A percentile compares a stretch with the other conserved stretches of the same genome.
phyloP scores from a whole-genome alignment of 2,113 vertebrate genomes.

The Morone saxatilis region DNA sequence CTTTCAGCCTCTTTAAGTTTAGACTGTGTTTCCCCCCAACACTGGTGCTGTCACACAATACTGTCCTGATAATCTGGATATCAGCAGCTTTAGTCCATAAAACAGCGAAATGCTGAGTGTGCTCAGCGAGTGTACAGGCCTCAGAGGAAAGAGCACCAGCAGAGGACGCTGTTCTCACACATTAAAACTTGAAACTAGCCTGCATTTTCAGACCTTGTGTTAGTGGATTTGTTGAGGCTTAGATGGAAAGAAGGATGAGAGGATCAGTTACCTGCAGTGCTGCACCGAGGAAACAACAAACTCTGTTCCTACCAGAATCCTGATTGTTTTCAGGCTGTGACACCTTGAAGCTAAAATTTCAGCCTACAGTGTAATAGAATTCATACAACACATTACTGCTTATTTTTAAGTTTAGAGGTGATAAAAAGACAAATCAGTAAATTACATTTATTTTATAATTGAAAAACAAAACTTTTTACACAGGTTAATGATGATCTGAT shows the following conservation, averaged over 20 bases:
- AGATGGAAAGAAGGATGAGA: not conserved
- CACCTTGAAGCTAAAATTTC: not conserved
- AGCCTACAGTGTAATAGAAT: no score
- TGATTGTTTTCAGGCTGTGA: not conserved
- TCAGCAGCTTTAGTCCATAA: not conserved
- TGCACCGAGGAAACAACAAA: not conserved
- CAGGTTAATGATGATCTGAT: no score
- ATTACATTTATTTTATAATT: no score
- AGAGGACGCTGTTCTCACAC: conserved; percentile 18
- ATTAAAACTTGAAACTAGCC: no score
- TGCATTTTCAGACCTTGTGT: not conserved
- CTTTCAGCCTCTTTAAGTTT: no score
- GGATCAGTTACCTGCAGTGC: not conserved
- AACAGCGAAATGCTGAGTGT: not conserved
- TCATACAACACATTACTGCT: not conserved
- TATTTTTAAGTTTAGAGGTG: no score
- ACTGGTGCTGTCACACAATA: no score
- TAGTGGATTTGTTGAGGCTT: conserved; percentile 2
- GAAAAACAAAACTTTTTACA: no score
- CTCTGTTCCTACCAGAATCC: not conserved
- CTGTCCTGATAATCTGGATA: not conserved
- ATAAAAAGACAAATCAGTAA: no score
- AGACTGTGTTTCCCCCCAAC: no score
- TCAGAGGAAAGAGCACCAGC: not conserved
- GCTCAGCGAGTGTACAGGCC: not conserved